phyloP scores from a whole-genome alignment of 2,113 vertebrate genomes.

The Egretta garzetta region DNA sequence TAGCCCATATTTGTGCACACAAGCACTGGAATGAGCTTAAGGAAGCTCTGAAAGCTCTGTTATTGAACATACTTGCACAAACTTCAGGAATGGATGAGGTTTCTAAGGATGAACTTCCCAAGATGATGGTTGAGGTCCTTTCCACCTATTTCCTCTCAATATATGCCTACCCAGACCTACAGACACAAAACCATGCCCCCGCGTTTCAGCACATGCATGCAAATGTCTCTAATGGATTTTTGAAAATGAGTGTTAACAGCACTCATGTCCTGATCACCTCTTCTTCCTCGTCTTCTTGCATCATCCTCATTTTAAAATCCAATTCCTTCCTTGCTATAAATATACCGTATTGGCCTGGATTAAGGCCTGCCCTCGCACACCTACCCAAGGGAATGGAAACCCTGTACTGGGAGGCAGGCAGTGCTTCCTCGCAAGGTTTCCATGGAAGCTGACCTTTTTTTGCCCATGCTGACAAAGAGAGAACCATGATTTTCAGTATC shows the following conservation, averaged over 20 bases:
- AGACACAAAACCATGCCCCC: neutral
- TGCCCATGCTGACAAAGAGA: neutral
- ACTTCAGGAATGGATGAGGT: neutral
- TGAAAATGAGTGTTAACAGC: neutral
- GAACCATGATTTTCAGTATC: neutral
- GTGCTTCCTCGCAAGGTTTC: neutral
- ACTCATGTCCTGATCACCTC: neutral
- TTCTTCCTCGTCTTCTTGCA: neutral
- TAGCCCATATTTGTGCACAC: neutral
- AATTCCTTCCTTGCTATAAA: neutral
- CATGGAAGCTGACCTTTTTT: neutral
- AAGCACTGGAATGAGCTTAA: neutral
- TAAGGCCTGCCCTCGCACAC: neutral
- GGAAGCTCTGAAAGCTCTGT: neutral
- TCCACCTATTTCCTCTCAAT: neutral
- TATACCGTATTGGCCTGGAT: rapidly evolving
- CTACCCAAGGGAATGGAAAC: neutral
- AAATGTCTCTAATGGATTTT: neutral
- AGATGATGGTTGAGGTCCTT: neutral
- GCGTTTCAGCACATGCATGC: neutral
- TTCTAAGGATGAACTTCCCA: neutral
- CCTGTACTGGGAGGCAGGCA: neutral
- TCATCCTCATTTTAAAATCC: neutral
- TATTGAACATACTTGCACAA: neutral
- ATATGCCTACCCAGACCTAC: neutral